Evolutionary conservation across 92 coral and sea anemone species (phyloP), one percentile per base, ranked within the genome.

Genomic region (Zoanthus sociatus): DNA sequence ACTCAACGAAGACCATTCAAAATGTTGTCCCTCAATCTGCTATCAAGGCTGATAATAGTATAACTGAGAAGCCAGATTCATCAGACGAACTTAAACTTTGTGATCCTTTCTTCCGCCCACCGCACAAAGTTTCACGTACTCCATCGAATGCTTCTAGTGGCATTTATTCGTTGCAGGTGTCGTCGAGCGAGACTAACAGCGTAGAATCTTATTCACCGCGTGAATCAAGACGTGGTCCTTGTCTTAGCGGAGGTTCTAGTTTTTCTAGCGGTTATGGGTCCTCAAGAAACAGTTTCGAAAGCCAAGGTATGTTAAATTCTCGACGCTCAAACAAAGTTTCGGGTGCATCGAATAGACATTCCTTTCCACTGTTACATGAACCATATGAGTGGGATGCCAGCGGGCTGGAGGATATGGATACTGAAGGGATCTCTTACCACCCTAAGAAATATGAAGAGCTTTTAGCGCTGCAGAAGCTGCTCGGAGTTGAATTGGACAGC

Each of bases 81-180:
- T 71, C 93, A 42, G 98, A 95, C 73, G 94, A 93, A 72, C 93
- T 95, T 10, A 95, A 95, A 87, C 84, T 73, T 1, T 95, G 98
- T 53, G 98, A 95, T 88, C 98, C 98, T 42, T 95, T 83, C 81
- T 95, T 91, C 71, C 90, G 87, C 50, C 60, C 78, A 6, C 53
- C 89, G 4, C 90, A 69, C 42, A 83, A 73, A 9, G 93, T 87
- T 66, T 89, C 96, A 11, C 91, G 96, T 3, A 83, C 98, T 8
- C 95, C 98, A 7, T 95, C 98, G 15, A 93, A 93, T 45, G 98
- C 98, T 1, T 95, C 98, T 33, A 95, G 98, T 16, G 98, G 98
- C 20, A 75, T 95, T 32, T 93, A 76, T 21, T 94, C 98, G 14
- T 91, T 88, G 14, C 94, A 90, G 46, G 98, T 94, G 14, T 94